Conservation (phyloP, 2,888 invertebrate genomes). For the Heliothis peltigera region DNA sequence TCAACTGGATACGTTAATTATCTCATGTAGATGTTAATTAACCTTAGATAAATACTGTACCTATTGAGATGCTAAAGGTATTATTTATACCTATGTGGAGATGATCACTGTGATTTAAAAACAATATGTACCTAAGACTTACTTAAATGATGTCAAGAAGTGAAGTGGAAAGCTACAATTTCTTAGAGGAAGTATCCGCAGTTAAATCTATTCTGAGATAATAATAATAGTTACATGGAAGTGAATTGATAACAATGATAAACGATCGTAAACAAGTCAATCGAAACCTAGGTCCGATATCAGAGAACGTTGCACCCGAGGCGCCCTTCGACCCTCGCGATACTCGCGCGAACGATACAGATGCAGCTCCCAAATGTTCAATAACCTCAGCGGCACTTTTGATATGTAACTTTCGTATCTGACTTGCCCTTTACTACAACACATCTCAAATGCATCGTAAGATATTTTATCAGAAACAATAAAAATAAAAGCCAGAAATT, state of each 20-base stretch:
- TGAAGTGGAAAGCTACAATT: slow-evolving; percentile 46
- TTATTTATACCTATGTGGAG: too few relatives aligned
- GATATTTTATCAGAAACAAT: slow-evolving; percentile 34
- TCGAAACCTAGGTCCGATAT: slow-evolving; percentile 79
- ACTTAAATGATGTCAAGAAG: not conserved
- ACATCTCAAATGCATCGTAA: slow-evolving; percentile 40
- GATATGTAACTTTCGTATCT: slow-evolving; percentile 47
- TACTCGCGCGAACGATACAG: slow-evolving; percentile 63
- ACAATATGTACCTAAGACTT: not conserved
- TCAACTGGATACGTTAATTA: slow-evolving; percentile 35
- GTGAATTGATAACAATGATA: slow-evolving; percentile 74
- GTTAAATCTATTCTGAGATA: slow-evolving; percentile 83
- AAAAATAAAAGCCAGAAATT: slow-evolving; percentile 37
- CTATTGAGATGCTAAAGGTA: too few relatives aligned
- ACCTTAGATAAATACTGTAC: slow-evolving; percentile 17
- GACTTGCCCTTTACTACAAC: slow-evolving; percentile 47
- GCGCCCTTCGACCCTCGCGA: slow-evolving; percentile 78
- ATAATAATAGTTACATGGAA: slow-evolving; percentile 72
- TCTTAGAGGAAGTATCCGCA: slow-evolving; percentile 72
- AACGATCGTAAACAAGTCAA: slow-evolving; percentile 83
- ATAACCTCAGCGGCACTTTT: slow-evolving; percentile 64
- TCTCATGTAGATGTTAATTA: slow-evolving; percentile 24
- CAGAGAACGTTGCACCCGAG: slow-evolving; percentile 80
- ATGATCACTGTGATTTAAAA: not conserved
- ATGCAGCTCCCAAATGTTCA: slow-evolving; percentile 68